phyloP scores from a whole-genome alignment of 2,113 vertebrate species.

The Orycteropus afer region DNA sequence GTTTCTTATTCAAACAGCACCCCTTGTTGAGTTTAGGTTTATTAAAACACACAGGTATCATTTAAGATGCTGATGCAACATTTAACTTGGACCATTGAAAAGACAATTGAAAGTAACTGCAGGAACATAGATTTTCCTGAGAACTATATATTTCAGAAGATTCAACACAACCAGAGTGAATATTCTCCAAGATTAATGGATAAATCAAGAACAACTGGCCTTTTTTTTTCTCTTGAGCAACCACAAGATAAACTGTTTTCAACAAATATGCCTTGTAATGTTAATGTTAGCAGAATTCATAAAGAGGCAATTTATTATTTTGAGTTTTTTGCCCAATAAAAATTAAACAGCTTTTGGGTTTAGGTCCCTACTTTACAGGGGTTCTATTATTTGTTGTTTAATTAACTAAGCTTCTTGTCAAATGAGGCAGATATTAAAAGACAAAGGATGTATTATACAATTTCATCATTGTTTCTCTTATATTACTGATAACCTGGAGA shows the following conservation, averaged over 20 bases:
- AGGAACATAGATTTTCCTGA: conserved; percentile 1
- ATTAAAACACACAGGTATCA: conserved; percentile 17
- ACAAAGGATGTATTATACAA: conserved; percentile 56
- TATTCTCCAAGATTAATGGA: conserved; percentile 52
- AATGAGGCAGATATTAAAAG: conserved; percentile 53
- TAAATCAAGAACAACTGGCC: conserved; percentile 43
- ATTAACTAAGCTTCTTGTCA: conserved; percentile 64
- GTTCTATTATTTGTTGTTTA: conserved; percentile 48
- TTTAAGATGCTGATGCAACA: not conserved
- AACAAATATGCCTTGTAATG: conserved; percentile 62
- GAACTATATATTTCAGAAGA: conserved; percentile 60
- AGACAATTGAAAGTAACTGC: not conserved
- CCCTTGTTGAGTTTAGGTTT: not conserved
- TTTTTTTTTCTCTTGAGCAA: conserved; percentile 53
- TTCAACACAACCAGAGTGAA: not conserved
- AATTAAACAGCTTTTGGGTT: conserved; percentile 35
- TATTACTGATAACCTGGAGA: not conserved
- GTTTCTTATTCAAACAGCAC: not conserved
- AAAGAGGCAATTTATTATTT: conserved; percentile 71
- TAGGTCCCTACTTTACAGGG: conserved; percentile 34
- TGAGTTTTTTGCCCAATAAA: conserved; percentile 56
- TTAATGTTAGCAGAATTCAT: conserved; percentile 59
- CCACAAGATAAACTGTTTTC: conserved; percentile 43
- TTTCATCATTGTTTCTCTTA: conserved; percentile 27
- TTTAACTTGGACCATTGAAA: not conserved